Evolutionary conservation across 1,140 invertebrate species (phyloP).

Genomic region (Sarcophaga peregrina): DNA sequence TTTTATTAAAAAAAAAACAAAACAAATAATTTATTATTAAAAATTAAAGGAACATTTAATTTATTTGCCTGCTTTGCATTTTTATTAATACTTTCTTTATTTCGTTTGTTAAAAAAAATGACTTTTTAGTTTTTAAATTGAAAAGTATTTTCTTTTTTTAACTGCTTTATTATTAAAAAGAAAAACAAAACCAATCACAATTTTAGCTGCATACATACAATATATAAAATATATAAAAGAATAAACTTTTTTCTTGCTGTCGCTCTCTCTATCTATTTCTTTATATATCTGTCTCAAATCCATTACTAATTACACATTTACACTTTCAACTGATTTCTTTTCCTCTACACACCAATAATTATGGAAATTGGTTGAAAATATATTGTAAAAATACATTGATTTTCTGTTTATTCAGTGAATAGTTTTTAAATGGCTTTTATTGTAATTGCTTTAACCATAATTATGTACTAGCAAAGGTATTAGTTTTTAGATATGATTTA

Average conservation of each 20-base stretch:
- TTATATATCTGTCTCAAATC: too few species aligned
- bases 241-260: not conserved
- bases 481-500: not conserved
- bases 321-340: not conserved
- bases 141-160: conserved; percentile 27
- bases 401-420: too few species aligned
- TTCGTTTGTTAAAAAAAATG: not conserved
- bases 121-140: not conserved
- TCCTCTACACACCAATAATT: not conserved
- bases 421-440: not conserved
- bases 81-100: conserved; percentile 8
- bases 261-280: not conserved
- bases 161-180: not conserved
- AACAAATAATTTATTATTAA: not conserved
- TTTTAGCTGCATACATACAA: conserved; percentile 21
- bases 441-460: not conserved
- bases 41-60: conserved; percentile 24
- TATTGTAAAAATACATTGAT: too few species aligned
- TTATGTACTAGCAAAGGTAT: not conserved
- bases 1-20: not conserved
- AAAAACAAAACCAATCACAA: not conserved
- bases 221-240: too few species aligned
- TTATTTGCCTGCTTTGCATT: conserved; percentile 45
- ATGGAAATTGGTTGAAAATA: not conserved
- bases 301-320: not conserved